These are phyloP conservation scores for Cryptomyrus ogoouensis DNA, from an alignment of 2,113 vertebrate species.

Conservation along the genomic window DNA sequence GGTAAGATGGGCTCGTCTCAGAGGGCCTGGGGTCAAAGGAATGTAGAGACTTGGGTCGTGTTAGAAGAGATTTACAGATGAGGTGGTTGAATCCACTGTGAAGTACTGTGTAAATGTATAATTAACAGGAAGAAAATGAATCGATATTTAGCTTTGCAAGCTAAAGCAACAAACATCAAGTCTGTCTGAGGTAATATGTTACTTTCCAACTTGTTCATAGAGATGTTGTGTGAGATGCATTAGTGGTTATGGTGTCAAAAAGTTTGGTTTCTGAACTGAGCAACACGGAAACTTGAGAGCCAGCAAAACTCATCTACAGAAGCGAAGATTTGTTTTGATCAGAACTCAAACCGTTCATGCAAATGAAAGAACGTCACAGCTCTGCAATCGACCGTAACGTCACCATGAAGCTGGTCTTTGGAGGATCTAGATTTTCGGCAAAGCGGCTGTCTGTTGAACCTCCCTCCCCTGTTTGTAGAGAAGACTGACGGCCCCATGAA, in stretches of 20 bases:
- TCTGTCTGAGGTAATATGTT: neutral
- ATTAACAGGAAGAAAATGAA: neutral
- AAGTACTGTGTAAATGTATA: neutral
- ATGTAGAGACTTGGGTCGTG: neutral
- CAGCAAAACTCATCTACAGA: neutral
- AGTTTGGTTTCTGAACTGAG: neutral
- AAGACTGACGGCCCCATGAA: constrained; percentile 58
- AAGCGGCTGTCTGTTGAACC: neutral
- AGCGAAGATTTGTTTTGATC: neutral
- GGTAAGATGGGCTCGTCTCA: constrained; percentile 36
- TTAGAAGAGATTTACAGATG: neutral
- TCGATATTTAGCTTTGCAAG: neutral
- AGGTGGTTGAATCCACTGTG: neutral
- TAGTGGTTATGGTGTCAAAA: neutral
- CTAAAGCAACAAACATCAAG: neutral
- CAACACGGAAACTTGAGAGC: neutral
- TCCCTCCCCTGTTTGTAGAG: constrained; percentile 40
- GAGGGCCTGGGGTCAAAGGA: neutral
- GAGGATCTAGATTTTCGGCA: neutral
- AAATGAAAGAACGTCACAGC: neutral
- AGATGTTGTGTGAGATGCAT: neutral
- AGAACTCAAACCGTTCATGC: neutral
- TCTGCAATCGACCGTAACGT: neutral
- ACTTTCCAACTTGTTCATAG: neutral
- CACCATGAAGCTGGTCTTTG: neutral